These are phyloP conservation scores for Drosophila ananassae DNA, from an alignment of 1,140 invertebrate genomes.

Conservation along the genomic window DNA sequence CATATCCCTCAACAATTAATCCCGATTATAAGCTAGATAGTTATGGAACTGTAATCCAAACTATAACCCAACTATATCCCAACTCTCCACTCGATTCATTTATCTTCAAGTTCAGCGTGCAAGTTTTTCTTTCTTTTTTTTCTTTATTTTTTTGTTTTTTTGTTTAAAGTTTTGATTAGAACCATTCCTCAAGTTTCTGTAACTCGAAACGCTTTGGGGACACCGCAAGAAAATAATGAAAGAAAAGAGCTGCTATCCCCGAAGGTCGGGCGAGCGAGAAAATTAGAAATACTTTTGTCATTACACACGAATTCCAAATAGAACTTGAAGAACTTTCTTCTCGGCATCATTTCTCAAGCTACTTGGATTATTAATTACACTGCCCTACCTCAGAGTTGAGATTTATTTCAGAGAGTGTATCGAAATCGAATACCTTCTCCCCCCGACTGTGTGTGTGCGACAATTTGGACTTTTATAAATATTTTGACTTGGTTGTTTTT, in stretches of 20 bases:
- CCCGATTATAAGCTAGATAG: conserved; percentile 35
- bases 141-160: conserved; percentile 27
- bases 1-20: conserved; percentile 35
- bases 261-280: conserved; percentile 28
- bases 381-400: conserved; percentile 44
- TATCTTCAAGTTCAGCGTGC: conserved; percentile 61
- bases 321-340: conserved; percentile 49
- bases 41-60: conserved; percentile 39
- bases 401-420: conserved; percentile 59
- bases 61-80: not conserved
- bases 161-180: conserved; percentile 78
- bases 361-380: conserved; percentile 82
- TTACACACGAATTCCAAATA: conserved; percentile 42
- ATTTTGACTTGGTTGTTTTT: conserved; percentile 67
- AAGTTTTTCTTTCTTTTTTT: conserved; percentile 39
- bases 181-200: conserved; percentile 64
- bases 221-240: conserved; percentile 27
- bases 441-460: conserved; percentile 62
- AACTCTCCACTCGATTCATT: conserved; percentile 36
- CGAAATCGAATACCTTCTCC: conserved; percentile 67
- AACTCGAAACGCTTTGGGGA: conserved; percentile 63
- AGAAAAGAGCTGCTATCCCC: conserved; percentile 29
- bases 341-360: conserved; percentile 70
- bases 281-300: conserved; percentile 77
- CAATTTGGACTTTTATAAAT: conserved; percentile 83